Percentiles rank a stretch among this genome's conserved stretches.
These are phyloP conservation scores for Platorchestia sp. DNA, from an alignment of 1,140 invertebrate genomes.

Conservation along the genomic window DNA sequence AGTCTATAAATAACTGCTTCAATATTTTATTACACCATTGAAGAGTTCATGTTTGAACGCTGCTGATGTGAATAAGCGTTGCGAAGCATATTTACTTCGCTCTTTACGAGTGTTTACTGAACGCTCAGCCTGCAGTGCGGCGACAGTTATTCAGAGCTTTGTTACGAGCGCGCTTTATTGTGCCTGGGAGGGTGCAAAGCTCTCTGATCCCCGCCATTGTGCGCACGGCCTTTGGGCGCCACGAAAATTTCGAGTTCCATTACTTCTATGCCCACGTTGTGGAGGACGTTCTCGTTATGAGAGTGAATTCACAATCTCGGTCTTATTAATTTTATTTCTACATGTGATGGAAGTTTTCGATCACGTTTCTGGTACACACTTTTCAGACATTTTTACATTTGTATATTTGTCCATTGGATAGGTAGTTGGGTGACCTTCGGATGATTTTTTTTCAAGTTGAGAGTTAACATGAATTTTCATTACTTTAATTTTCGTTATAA, in stretches of 20 bases:
- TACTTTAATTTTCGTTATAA: no score
- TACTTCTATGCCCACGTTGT: not conserved
- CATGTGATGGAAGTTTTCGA: not conserved
- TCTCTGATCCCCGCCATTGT: not conserved
- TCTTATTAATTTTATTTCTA: not conserved
- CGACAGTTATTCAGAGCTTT: not conserved
- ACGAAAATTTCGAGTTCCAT: not conserved
- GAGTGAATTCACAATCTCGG: not conserved
- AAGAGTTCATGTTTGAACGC: not conserved
- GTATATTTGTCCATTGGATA: not conserved
- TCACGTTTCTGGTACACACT: not conserved
- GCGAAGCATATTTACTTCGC: not conserved
- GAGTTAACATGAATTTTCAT: no score
- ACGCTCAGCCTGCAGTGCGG: not conserved
- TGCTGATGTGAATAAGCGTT: not conserved
- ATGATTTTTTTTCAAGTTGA: no score
- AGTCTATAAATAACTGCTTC: not conserved
- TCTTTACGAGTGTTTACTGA: not conserved
- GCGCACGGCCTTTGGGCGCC: not conserved
- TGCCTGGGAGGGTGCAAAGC: not conserved
- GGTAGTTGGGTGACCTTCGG: no score
- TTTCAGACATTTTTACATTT: not conserved
- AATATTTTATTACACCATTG: not conserved
- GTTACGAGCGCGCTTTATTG: not conserved
- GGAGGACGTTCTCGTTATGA: not conserved